Percentiles rank a stretch among this genome's conserved stretches.
phyloP scores from a whole-genome alignment of 1,140 invertebrate genomes.

The Caenorhabditis remanei region DNA sequence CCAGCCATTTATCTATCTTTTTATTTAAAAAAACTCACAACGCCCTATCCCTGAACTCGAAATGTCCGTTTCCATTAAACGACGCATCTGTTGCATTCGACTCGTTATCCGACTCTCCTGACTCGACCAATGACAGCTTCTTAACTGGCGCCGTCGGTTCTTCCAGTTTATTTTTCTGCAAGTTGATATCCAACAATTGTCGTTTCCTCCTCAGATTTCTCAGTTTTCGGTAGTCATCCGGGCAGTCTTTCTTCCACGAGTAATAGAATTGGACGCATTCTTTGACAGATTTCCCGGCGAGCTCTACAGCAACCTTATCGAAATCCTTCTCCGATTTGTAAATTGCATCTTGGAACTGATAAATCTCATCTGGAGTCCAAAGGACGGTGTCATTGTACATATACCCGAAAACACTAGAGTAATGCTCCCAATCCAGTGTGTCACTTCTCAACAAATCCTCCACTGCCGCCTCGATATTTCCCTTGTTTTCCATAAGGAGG shows the following conservation, averaged over 20 bases:
- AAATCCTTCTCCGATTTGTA: slow-evolving; percentile 94
- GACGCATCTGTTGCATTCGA: slow-evolving; percentile 31
- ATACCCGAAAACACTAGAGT: slow-evolving; percentile 81
- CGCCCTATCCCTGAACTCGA: slow-evolving; percentile 37
- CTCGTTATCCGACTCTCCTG: slow-evolving; percentile 31
- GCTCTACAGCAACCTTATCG: slow-evolving; percentile 87
- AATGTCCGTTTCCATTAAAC: slow-evolving; percentile 36
- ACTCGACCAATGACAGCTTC: slow-evolving; percentile 33
- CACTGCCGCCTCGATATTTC: slow-evolving; percentile 76
- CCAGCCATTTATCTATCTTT: too few relatives aligned
- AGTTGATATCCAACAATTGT: slow-evolving; percentile 76
- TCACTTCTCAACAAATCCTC: slow-evolving; percentile 76
- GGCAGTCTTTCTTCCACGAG: slow-evolving; percentile 90
- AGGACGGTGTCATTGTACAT: slow-evolving; percentile 82
- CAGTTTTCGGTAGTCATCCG: slow-evolving; percentile 80
- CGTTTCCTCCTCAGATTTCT: slow-evolving; percentile 79
- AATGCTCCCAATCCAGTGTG: slow-evolving; percentile 84
- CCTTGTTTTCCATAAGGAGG: slow-evolving; percentile 82
- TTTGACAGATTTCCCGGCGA: slow-evolving; percentile 88
- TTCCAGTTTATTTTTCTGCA: slow-evolving; percentile 48
- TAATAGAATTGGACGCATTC: slow-evolving; percentile 98
- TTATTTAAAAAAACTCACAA: slow-evolving; percentile 9
- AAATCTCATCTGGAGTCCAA: slow-evolving; percentile 90
- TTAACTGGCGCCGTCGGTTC: slow-evolving; percentile 16
- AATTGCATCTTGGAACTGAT: slow-evolving; percentile 88